A percentile compares a stretch with the other conserved stretches of the same genome.
Evolutionary conservation across 2,797 vertebrate species (phyloP).

Genomic region (Sebastes hopkinsi): DNA sequence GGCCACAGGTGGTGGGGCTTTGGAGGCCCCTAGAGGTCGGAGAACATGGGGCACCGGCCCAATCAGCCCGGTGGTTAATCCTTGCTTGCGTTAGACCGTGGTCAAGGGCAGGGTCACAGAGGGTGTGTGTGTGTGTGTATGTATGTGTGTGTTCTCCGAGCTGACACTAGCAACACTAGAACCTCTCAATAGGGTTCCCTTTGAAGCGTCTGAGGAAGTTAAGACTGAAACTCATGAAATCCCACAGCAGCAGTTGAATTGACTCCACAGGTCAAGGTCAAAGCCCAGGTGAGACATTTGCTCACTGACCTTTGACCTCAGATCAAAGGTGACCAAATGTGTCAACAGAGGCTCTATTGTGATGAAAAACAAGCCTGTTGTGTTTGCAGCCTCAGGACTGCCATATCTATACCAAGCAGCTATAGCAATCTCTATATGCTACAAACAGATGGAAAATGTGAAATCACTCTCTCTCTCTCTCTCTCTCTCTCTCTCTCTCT

Average conservation of each 20-base stretch:
- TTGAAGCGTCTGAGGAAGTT: slow-evolving; percentile 35
- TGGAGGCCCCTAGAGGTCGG: background rate
- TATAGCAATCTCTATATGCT: background rate
- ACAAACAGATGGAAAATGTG: background rate
- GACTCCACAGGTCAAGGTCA: slow-evolving; percentile 46
- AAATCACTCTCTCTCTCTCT: background rate
- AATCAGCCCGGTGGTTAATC: background rate
- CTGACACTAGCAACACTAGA: background rate
- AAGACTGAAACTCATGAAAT: slow-evolving; percentile 12
- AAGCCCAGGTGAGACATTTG: slow-evolving; percentile 35
- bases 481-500: background rate
- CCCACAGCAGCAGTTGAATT: slow-evolving; percentile 32
- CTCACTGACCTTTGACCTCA: slow-evolving; percentile 45
- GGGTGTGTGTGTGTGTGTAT: background rate
- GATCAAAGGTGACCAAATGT: slow-evolving; percentile 15
- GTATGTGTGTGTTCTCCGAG: background rate
- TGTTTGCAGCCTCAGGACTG: background rate
- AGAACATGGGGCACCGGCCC: background rate
- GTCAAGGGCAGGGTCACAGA: background rate
- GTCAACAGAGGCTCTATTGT: slow-evolving; percentile 1
- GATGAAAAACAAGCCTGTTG: background rate
- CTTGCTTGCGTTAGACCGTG: background rate
- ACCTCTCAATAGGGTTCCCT: slow-evolving; percentile 3
- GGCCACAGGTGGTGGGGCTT: too few species aligned
- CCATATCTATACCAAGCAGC: background rate